These are phyloP conservation scores for Tachysurus vachellii DNA, from an alignment of 2,113 vertebrate genomes.

Conservation along the genomic window DNA sequence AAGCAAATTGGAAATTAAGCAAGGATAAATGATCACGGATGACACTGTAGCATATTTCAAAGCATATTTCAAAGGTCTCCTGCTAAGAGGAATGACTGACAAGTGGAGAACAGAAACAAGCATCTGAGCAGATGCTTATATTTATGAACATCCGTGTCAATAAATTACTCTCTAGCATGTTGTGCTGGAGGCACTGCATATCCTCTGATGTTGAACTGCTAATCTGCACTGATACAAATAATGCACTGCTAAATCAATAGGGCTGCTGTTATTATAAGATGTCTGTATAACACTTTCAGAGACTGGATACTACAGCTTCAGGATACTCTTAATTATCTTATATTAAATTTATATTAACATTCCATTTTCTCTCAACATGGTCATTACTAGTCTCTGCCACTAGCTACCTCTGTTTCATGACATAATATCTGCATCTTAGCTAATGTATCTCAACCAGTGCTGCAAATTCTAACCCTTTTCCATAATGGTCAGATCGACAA, in stretches of 20 bases:
- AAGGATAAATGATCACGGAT: neutral
- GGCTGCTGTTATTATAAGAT: neutral
- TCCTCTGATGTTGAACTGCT: constrained; percentile 32
- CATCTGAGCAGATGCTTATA: constrained; percentile 29
- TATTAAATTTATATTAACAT: neutral
- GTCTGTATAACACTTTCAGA: neutral
- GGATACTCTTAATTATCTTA: neutral
- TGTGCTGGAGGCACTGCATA: constrained; percentile 24
- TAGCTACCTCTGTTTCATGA: neutral
- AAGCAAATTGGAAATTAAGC: constrained; percentile 1
- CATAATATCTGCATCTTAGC: neutral
- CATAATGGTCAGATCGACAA: neutral
- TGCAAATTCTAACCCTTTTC: neutral
- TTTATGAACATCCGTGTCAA: constrained; percentile 28
- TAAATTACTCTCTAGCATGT: constrained; percentile 23
- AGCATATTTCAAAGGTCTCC: constrained; percentile 16
- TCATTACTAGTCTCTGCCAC: neutral
- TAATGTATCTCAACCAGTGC: neutral
- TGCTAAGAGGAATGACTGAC: constrained; percentile 28
- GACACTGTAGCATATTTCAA: constrained; percentile 3
- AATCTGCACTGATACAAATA: constrained; percentile 29
- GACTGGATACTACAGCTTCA: neutral
- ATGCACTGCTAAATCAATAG: neutral
- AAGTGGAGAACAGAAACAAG: constrained; percentile 28
- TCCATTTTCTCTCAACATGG: neutral